Conservation (phyloP, 2,113 vertebrate species). For the Gambusia holbrooki region DNA sequence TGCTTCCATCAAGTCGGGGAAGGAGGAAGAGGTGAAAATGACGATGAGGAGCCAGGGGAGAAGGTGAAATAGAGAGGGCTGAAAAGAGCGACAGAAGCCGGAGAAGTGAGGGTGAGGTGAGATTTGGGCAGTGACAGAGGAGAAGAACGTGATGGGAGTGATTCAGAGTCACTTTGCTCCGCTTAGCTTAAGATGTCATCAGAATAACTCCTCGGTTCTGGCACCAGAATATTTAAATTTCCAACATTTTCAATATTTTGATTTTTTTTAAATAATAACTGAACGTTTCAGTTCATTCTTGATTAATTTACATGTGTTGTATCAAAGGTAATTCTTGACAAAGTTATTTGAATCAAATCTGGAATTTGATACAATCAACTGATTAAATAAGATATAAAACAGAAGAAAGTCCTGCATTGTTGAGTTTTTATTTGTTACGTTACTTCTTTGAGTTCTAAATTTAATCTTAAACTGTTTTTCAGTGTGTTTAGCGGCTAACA, state of each 20-base stretch:
- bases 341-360: no score
- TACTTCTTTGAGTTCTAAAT: no score
- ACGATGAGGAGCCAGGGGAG: conserved; percentile 12
- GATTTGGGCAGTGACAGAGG: conserved; percentile 39
- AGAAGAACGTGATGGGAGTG: conserved; percentile 27
- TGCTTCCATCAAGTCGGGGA: conserved; percentile 16
- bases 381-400: no score
- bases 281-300: neutral
- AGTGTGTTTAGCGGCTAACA: neutral
- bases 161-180: neutral
- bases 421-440: no score
- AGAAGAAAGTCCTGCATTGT: no score
- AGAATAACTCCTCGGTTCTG: neutral
- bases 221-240: neutral
- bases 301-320: no score
- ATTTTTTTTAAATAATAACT: neutral
- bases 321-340: no score
- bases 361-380: no score
- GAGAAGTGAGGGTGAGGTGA: conserved; percentile 48
- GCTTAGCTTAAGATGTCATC: conserved; percentile 14
- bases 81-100: neutral
- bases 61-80: conserved; percentile 34
- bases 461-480: no score
- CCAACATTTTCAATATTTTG: no score
- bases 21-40: conserved; percentile 26